Evolutionary conservation across 2,888 invertebrate genomes (phyloP), one percentile per base, ranked within the genome.

Genomic region (Apamea crenata): DNA sequence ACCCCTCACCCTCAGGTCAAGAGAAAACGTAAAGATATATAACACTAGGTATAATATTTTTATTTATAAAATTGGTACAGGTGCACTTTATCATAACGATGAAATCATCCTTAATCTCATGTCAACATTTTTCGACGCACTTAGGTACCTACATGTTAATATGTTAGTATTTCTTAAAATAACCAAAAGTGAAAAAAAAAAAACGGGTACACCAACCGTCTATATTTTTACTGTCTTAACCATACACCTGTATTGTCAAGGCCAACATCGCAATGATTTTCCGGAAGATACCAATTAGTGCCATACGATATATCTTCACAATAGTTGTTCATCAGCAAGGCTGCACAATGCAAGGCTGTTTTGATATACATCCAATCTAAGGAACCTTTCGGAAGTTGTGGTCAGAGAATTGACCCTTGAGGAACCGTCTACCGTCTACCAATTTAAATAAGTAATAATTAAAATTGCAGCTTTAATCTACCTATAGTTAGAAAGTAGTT

Each of bases 281-380:
- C 83, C 87, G 88, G 88, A 89, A 86, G 79, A 77, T 36, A 72
- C 81, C 80, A 87, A 87, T 88, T 84, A 85, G 76, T 76, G 65
- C 36, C 77, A 72, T 74, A 71, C 76, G 65, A 70, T 18, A 77
- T 53, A 73, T 78, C 74, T 76, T 74, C 36, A 66, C 66, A 56
- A 68, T 74, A 80, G n/a, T 67, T 36, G 63, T 68, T 53, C 53
- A 61, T 74, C 69, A 44, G 66, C 47, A 53, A 75, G n/a, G n/a
- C n/a, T n/a, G n/a, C 50, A 83, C 74, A 80, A 53, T 71, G 36
- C 65, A 75, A 84, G 65, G 65, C 36, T 72, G 61, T 70, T 70
- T 44, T 73, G n/a, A 68, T 76, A 77, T 21, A 50, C 40, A 53
- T 65, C 3, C 16, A 78, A 59, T 53, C 8, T 29, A 36, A 73